Evolutionary conservation across 2,113 vertebrate genomes (phyloP).

Genomic region (Pandion haliaetus): DNA sequence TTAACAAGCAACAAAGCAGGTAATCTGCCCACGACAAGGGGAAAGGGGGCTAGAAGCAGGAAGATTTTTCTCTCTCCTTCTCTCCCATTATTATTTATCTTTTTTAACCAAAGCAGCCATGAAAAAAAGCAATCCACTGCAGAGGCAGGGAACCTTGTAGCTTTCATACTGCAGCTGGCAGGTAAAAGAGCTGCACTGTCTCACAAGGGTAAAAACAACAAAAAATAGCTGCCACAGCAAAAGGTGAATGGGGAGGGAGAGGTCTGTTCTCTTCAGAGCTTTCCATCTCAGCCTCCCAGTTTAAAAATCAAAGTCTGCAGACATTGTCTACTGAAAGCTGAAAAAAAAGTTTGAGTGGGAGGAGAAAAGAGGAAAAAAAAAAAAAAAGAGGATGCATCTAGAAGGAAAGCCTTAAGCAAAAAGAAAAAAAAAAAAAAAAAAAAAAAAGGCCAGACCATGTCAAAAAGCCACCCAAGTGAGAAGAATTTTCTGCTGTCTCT

Average conservation of each 20-base stretch:
- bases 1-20: slow-evolving; percentile 61
- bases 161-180: slow-evolving; percentile 64
- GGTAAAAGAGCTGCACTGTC: slow-evolving; percentile 54
- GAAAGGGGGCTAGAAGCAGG: slow-evolving; percentile 18
- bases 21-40: slow-evolving; percentile 11
- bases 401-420: background rate
- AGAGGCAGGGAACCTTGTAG: slow-evolving; percentile 33
- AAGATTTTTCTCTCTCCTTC: slow-evolving; percentile 57
- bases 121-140: slow-evolving; percentile 24
- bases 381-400: background rate
- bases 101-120: slow-evolving; percentile 40
- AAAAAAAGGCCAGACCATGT: slow-evolving; percentile 10
- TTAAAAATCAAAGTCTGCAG: slow-evolving; percentile 32
- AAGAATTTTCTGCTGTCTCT: slow-evolving; percentile 7
- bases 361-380: background rate
- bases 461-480: slow-evolving; percentile 38
- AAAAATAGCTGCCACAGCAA: slow-evolving; percentile 60
- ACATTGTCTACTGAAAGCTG: slow-evolving; percentile 19
- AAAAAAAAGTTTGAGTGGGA: background rate
- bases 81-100: slow-evolving; percentile 33
- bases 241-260: slow-evolving; percentile 47
- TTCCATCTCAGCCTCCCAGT: slow-evolving; percentile 20
- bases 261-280: slow-evolving; percentile 47
- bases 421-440: background rate
- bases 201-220: slow-evolving; percentile 16